These are phyloP conservation scores for Aphrophora alni DNA, from an alignment of 2,888 invertebrate genomes.

Conservation along the genomic window DNA sequence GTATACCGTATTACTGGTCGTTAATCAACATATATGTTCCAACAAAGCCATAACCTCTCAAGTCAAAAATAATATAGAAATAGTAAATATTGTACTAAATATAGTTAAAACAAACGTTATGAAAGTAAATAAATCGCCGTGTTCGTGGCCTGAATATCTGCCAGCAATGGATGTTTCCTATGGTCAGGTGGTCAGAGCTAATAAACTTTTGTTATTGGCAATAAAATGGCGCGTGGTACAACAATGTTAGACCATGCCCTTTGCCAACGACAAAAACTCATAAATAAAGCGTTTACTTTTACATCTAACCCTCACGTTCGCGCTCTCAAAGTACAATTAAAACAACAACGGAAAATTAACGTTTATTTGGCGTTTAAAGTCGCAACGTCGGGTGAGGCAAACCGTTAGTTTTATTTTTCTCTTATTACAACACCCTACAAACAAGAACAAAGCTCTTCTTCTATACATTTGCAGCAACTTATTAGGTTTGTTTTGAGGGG, in stretches of 20 bases:
- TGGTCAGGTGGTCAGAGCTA: slow-evolving; percentile 6
- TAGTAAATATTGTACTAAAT: background rate
- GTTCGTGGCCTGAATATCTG: background rate
- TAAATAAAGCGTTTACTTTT: slow-evolving; percentile 3
- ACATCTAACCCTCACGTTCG: background rate
- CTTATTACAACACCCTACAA: no score
- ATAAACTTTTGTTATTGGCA: slow-evolving; percentile 9
- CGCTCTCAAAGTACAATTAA: background rate
- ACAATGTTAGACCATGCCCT: slow-evolving; percentile 2
- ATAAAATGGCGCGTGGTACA: slow-evolving; percentile 4
- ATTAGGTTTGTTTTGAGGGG: no score
- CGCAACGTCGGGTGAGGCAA: background rate
- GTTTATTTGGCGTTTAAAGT: background rate
- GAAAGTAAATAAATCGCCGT: background rate
- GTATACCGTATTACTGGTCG: no score
- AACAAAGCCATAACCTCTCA: no score
- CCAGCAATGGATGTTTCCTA: background rate
- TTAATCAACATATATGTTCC: no score
- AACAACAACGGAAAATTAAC: background rate
- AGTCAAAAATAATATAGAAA: no score
- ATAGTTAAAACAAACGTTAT: background rate
- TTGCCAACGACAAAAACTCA: slow-evolving; percentile 6
- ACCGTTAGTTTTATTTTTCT: no score
- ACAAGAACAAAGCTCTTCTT: no score
- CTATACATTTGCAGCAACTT: no score